Evolutionary conservation across 2,113 vertebrate genomes (phyloP).

Genomic region (Cyprinodon variegatus): DNA sequence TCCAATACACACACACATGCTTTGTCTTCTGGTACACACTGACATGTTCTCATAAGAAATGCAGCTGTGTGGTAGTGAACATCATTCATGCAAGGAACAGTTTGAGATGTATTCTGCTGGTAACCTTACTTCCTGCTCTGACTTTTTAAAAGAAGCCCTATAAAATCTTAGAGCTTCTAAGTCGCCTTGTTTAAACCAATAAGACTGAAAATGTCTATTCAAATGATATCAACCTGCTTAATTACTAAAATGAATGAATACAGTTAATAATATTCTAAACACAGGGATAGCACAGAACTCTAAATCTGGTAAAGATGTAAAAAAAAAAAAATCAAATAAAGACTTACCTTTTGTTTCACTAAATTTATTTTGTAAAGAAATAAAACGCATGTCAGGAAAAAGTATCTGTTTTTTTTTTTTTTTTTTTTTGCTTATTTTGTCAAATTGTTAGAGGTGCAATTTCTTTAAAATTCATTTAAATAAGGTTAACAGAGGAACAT

Average conservation of each 20-base stretch:
- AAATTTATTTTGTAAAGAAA: no score
- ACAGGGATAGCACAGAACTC: no score
- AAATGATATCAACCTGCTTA: background rate
- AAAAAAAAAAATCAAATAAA: background rate
- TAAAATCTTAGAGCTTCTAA: background rate
- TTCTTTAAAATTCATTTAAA: no score
- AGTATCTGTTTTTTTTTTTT: no score
- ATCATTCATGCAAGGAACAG: conserved; percentile 12
- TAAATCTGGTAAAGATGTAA: background rate
- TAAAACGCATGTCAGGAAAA: no score
- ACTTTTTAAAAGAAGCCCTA: background rate
- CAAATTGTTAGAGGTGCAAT: no score
- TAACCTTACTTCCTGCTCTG: conserved; percentile 4
- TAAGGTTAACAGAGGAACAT: no score
- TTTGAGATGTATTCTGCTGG: conserved; percentile 23
- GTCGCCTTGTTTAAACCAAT: background rate
- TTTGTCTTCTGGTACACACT: conserved; percentile 47
- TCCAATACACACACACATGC: conserved; percentile 1
- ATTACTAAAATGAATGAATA: background rate
- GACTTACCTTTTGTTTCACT: background rate
- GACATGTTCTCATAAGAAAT: conserved; percentile 55
- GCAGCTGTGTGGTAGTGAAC: conserved; percentile 48
- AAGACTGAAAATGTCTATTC: background rate
- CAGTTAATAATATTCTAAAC: background rate
- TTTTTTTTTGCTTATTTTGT: no score